phyloP scores from a whole-genome alignment of 2,797 vertebrate genomes.

The Lithobates pipiens region DNA sequence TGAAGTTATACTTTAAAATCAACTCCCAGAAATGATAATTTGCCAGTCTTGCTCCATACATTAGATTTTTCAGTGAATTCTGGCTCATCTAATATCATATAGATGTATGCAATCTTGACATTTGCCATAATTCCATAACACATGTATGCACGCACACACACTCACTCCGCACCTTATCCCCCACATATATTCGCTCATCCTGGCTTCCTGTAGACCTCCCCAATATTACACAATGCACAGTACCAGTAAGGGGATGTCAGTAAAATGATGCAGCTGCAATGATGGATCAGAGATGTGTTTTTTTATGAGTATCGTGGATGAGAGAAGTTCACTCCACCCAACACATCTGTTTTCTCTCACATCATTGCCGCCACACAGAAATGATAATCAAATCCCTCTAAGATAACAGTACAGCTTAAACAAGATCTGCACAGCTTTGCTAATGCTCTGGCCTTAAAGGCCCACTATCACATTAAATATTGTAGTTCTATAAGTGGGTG shows the following conservation, averaged over 20 bases:
- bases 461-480: no score
- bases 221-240: background rate
- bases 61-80: background rate
- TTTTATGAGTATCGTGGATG: background rate
- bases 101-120: background rate
- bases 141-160: no score
- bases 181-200: background rate
- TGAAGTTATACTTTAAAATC: background rate
- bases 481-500: no score
- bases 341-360: constrained; percentile 49
- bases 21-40: no score
- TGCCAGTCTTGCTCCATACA: background rate
- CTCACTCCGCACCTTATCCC: background rate
- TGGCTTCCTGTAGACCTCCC: background rate
- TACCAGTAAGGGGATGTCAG: background rate
- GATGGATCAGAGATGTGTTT: background rate
- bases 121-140: background rate
- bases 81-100: background rate
- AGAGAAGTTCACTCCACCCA: background rate
- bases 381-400: constrained; percentile 2
- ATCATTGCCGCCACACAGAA: constrained; percentile 16
- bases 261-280: background rate
- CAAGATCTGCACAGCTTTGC: background rate
- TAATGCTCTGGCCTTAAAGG: no score
- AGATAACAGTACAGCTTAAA: background rate